Evolutionary conservation across 2,888 invertebrate species (phyloP), one percentile per base, ranked within the genome.

Genomic region (Nematopogon swammerdamellus): DNA sequence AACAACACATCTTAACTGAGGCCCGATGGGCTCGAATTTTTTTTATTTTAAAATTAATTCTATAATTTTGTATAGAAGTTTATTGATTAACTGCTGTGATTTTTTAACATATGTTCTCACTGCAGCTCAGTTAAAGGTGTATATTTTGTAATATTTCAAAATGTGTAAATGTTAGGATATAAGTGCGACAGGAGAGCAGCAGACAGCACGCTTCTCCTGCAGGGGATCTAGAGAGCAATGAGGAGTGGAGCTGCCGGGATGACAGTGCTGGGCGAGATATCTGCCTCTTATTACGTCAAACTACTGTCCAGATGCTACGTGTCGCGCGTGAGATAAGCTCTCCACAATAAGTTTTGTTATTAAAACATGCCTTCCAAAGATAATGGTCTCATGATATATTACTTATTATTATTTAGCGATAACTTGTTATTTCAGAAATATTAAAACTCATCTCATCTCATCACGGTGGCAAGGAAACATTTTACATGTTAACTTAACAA

Each of bases 1-100:
- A 75, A 63, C 79, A 79, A 68, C 79, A 79, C 79, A 79, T 79
- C n/a, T n/a, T n/a, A n/a, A n/a, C n/a, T n/a, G n/a, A n/a, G n/a
- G n/a, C n/a, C n/a, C n/a, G n/a, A n/a, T n/a, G n/a, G n/a, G n/a
- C n/a, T n/a, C n/a, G n/a, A n/a, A n/a, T n/a, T n/a, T n/a, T n/a
- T n/a, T n/a, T n/a, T n/a, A n/a, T n/a, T 63, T 67, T 68, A 8
- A 44, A 48, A 18, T 36, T 47, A 50, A 19, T 25, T 20, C 19
- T 19, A 18, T 36, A 19, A 48, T n/a, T n/a, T n/a, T n/a, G n/a
- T n/a, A 46, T 46, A 45, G 4, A 49, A 29, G 29, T 44, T 46
- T 11, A 46, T 46, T 46, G 46, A 20, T 42, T 46, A 42, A 18
- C 19, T 46, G 44, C 17, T 18, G n/a, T 20, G 14, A 47, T 19